Base-by-base conservation (phyloP, 64 coral and sea anemone species). In the Anthopleura sola region DNA sequence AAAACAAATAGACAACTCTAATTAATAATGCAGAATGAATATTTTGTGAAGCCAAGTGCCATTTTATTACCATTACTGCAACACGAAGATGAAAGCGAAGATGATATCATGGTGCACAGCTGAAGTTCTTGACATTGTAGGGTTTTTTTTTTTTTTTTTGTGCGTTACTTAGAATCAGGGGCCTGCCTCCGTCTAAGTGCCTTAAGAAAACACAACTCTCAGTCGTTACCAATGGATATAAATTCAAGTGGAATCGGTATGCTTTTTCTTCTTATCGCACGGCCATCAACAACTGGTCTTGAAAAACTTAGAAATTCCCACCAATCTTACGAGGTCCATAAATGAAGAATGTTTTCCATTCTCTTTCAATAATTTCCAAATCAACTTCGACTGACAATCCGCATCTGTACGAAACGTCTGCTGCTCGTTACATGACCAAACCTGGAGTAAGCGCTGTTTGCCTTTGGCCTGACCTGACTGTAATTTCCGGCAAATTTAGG, bases 301-400 rank as follows among this genome's bases (percentile, higher is more conserved):
- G 66, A 71, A 71, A 20, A 34, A 2, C 9, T 32, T 14, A 34
- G 10, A 29, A 31, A 71, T 16, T 34, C 50, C 50, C 50, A 53
- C 13, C 7, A 53, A 9, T 53, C 1, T 53, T 17, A 15, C 12
- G 9, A 71, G n/a, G n/a, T 36, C 3, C 34, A 29, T 15, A 71
- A 13, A 71, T 71, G 66, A 32, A 36, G 26, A 14, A 12, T 29
- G 0, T 71, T 29, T 32, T 16, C 28, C 10, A 34, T 26, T 3
- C 31, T 13, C 28, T 32, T 14, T 31, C 66, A 71, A 34, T n/a
- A 32, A 31, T 15, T 71, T 71, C 29, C 21, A n/a, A 79, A 38
- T 79, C 24, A 79, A 79, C 76, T 79, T 48, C 76, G 36, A 13
- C 76, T 79, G 39, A 79, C 76, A 18, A 79, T 79, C 14, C 76